These are phyloP conservation scores for Halcyon badia DNA, from an alignment of 2,797 vertebrate species.

Conservation along the genomic window DNA sequence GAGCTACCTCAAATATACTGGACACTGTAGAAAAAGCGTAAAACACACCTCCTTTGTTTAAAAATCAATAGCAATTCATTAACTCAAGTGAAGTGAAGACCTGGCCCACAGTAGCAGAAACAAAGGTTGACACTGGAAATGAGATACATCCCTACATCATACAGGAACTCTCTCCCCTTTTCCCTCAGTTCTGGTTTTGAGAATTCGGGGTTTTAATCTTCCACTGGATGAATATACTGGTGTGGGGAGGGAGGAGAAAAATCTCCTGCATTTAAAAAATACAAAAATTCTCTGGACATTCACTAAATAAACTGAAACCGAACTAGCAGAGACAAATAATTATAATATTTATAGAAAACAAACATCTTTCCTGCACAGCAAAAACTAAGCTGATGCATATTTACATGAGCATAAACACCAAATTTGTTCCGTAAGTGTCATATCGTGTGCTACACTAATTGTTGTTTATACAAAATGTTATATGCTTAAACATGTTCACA, in stretches of 20 bases:
- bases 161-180: neutral
- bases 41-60: neutral
- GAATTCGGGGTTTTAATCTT: neutral
- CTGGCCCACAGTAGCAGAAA: neutral
- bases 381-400: neutral
- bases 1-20: neutral
- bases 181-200: slow-evolving; percentile 8
- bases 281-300: neutral
- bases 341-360: too few species aligned
- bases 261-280: neutral
- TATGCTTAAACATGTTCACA: neutral
- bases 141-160: neutral
- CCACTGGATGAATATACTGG: neutral
- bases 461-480: neutral
- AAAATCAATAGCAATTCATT: slow-evolving; percentile 35
- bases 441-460: neutral
- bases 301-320: neutral
- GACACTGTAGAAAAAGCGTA: neutral
- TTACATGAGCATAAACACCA: neutral
- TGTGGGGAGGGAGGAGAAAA: neutral
- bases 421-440: neutral
- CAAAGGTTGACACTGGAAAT: neutral
- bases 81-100: neutral
- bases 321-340: neutral
- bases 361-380: neutral